Evolutionary conservation across 1,140 invertebrate species (phyloP), one percentile per base, ranked within the genome.

Genomic region (Tachypleus tridentatus): DNA sequence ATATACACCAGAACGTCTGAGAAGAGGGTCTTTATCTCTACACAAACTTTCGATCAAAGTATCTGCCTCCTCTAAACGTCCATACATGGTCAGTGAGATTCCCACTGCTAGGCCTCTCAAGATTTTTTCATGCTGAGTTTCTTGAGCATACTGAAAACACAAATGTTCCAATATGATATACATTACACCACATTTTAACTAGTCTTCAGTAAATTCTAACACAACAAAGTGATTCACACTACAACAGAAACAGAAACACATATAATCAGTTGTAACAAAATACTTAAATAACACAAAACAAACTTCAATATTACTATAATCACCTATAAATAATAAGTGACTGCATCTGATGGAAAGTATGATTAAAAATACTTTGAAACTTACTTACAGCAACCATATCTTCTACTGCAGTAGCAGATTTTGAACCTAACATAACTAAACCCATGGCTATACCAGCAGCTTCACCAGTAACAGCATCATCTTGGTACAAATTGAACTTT

Each of bases 81-180:
- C 95, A 76, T 97, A 99, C 89, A 97, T 97, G 1, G 92, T 92
- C 60, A 99, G 85, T 3, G 96, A 86, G 68, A 99, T 97, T 61
- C 96, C 94, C 1, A 97, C 87, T 7, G 95, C 93, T 60, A 99
- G 78, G 57, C 96, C 96, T 58, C 96, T 83, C 48, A 98, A 80
- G 73, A 99, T 99, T 78, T 99, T 99, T 75, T 99, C 97, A 75
- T 99, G 97, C 73, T 98, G 93, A 7, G 93, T 97, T 74, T 97
- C 94, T 76, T 88, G 85, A 6, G 89, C 85, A 71, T 88, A 89
- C 77, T 83, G 74, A 4, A 74, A 74, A 29, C 29, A 29, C 29
- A 29, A 29, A 29, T 29, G 29, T 29, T 29, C 29, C 29, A 29
- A 29, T 29, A 29, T 29, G 29, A 29, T 29, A 29, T 29, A 29